phyloP scores from a whole-genome alignment of 2,888 invertebrate genomes.

The Philonicus albiceps region DNA sequence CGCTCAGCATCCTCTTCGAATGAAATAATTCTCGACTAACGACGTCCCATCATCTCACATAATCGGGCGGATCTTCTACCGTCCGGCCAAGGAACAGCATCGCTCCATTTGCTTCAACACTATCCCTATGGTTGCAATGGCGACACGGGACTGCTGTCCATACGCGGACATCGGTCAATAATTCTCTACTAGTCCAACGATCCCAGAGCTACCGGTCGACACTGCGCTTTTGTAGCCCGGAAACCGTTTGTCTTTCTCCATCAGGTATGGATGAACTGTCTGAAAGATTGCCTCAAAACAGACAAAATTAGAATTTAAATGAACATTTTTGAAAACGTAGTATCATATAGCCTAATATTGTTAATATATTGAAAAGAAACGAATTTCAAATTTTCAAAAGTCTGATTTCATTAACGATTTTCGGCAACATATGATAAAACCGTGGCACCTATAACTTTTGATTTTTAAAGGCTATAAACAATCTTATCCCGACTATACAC shows the following conservation, averaged over 20 bases:
- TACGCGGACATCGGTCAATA: not conserved
- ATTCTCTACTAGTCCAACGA: not conserved
- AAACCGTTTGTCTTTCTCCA: not conserved
- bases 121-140: not conserved
- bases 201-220: not conserved
- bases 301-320: no score
- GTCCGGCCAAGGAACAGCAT: not conserved
- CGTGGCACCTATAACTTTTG: no score
- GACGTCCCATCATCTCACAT: slow-evolving; percentile 39
- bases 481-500: no score
- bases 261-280: not conserved
- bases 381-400: no score
- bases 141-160: slow-evolving; percentile 33
- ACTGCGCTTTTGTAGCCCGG: not conserved
- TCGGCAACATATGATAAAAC: no score
- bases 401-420: no score
- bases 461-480: no score
- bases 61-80: slow-evolving; percentile 29
- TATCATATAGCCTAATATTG: no score
- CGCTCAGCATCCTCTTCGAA: slow-evolving; percentile 33
- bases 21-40: slow-evolving; percentile 35
- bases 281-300: not conserved
- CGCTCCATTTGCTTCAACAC: slow-evolving; percentile 11
- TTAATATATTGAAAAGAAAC: no score
- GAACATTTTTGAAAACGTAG: no score